phyloP scores from a whole-genome alignment of 1,140 invertebrate genomes.

The Eciton burchellii region DNA sequence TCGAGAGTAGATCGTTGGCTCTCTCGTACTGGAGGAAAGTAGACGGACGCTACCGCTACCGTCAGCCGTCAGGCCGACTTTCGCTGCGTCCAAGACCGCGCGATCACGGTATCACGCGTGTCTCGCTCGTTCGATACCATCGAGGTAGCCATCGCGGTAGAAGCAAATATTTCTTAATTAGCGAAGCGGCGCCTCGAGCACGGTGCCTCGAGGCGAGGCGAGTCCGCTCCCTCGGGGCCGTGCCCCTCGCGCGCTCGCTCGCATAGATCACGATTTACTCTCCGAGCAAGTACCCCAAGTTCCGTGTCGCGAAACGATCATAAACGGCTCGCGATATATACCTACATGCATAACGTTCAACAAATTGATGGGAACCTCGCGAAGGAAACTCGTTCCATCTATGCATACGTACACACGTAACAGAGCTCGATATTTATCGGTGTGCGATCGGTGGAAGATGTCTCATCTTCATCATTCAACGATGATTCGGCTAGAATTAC shows the following conservation, averaged over 20 bases:
- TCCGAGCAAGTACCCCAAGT: slow-evolving; percentile 70
- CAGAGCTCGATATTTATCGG: too few species aligned
- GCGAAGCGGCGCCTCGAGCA: slow-evolving; percentile 60
- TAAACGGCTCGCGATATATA: slow-evolving; percentile 54
- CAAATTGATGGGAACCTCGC: slow-evolving; percentile 45
- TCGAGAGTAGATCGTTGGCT: too few species aligned
- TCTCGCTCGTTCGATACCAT: too few species aligned
- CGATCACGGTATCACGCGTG: slow-evolving; percentile 49
- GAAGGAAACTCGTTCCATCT: not conserved
- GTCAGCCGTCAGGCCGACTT: too few species aligned
- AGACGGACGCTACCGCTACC: slow-evolving; percentile 17
- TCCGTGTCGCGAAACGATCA: slow-evolving; percentile 61
- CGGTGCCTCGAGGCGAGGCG: slow-evolving; percentile 52
- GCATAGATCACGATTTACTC: slow-evolving; percentile 72
- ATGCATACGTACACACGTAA: not conserved
- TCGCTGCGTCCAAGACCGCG: too few species aligned
- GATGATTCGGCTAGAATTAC: too few species aligned
- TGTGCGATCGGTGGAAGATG: too few species aligned
- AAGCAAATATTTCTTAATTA: slow-evolving; percentile 74
- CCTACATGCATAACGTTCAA: slow-evolving; percentile 40
- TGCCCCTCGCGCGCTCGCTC: slow-evolving; percentile 63
- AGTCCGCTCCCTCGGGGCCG: slow-evolving; percentile 68
- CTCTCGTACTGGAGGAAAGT: slow-evolving; percentile 19
- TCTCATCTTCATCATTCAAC: too few species aligned
- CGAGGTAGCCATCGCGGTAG: slow-evolving; percentile 52